Conservation (phyloP, 1,140 invertebrate genomes). For the Lepidotrigona ventralis region DNA sequence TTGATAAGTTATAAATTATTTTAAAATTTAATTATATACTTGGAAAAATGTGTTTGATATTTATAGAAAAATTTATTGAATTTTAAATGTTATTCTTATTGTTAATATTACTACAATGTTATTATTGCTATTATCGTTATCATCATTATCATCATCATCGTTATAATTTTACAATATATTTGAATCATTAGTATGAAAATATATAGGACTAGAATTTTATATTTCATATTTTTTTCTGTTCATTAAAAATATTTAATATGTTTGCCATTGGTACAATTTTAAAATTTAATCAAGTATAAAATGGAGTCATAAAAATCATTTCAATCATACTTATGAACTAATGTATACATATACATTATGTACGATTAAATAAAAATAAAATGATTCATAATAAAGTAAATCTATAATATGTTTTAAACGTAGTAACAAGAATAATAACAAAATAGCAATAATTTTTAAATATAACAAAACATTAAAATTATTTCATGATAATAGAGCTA, state of each 20-base stretch:
- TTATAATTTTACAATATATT: not conserved
- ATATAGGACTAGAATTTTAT: conserved; percentile 35
- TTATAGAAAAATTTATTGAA: not conserved
- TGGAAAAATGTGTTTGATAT: not conserved
- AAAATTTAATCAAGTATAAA: conserved; percentile 3
- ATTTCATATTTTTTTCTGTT: conserved; percentile 5
- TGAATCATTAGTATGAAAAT: not conserved
- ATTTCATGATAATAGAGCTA: conserved; percentile 2
- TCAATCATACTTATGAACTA: not conserved
- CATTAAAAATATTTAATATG: not conserved
- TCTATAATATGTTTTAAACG: conserved; percentile 25
- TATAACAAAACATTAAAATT: conserved; percentile 44
- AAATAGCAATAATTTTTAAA: conserved; percentile 49
- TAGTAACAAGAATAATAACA: conserved; percentile 49
- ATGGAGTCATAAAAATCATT: conserved; percentile 16
- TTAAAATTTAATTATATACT: not conserved
- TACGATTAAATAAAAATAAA: conserved; percentile 34
- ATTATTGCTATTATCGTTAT: not conserved
- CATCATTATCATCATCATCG: not conserved
- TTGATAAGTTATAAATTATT: not conserved
- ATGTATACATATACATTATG: conserved; percentile 16
- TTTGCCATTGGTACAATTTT: not conserved
- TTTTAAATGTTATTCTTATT: not conserved
- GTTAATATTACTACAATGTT: not conserved
- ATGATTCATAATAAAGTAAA: conserved; percentile 38